phyloP scores from a whole-genome alignment of 2,797 vertebrate genomes.

The Enteromius afrohamiltoni region DNA sequence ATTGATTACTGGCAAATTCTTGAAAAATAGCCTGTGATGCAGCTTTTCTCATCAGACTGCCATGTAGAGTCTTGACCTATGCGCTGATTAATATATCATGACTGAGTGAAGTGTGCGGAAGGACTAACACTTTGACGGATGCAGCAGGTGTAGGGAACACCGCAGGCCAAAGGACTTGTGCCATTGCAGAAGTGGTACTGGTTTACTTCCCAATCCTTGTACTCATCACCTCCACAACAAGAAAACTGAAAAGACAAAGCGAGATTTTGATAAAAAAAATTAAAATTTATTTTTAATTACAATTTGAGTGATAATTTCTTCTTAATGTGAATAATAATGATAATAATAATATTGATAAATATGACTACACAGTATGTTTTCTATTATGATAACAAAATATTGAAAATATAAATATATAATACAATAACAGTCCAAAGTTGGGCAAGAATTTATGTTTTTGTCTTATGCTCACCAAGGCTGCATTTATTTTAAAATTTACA shows the following conservation, averaged over 20 bases:
- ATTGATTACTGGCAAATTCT: not conserved
- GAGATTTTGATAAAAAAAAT: not conserved
- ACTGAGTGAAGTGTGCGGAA: not conserved
- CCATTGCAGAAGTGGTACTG: slow-evolving; percentile 89
- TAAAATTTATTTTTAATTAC: not conserved
- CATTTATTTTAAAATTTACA: not conserved
- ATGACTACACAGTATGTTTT: not conserved
- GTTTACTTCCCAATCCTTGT: slow-evolving; percentile 88
- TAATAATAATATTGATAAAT: not conserved
- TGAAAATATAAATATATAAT: not conserved
- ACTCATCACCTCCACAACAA: slow-evolving; percentile 90
- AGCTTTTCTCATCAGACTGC: slow-evolving; percentile 10
- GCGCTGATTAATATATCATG: not conserved
- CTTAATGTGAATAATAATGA: not conserved
- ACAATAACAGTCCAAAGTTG: not conserved
- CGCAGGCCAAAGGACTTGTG: slow-evolving; percentile 85
- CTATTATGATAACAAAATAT: not conserved
- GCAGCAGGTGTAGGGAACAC: slow-evolving; percentile 91
- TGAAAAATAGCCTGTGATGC: not conserved
- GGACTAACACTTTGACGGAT: slow-evolving; percentile 56
- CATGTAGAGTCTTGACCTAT: not conserved
- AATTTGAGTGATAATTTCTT: not conserved
- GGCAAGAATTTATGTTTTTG: not conserved
- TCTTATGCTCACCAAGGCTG: not conserved
- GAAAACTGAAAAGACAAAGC: slow-evolving; percentile 79